Base-by-base conservation (phyloP, 2,888 invertebrate species). In the Marronus borbonicus region DNA sequence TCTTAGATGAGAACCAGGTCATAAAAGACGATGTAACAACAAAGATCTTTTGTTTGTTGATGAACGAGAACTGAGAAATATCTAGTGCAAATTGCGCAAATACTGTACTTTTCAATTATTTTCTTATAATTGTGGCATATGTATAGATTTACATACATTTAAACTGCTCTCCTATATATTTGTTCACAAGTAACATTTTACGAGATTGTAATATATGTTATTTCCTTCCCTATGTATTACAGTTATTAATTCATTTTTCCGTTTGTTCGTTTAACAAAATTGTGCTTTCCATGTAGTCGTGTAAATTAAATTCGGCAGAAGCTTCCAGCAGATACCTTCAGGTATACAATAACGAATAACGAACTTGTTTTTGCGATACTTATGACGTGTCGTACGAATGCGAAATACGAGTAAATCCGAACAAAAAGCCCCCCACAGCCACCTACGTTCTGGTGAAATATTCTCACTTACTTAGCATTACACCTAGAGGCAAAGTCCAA, bases 401-500 rank as follows among this genome's bases (percentile, higher is more conserved):
- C 68, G 49, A 49, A 68, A 50, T 28, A 28, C 50, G 65, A 7
- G 24, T 17, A 24, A 68, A 49, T 68, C 24, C 28, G 68, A 68
- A 68, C 68, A 50, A 68, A 68, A 68, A 68, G 28, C 24, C 50
- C 50, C 14, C 28, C 50, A 49, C 24, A 31, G 10, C 66, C 49
- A 20, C 31, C 62, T 31, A 62, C 62, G 62, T 62, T 62, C 31
- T 14, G 24, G 62, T 68, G 68, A 68, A 68, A 60, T 74, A 60
- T 74, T 70, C 64, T 60, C 64, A 77, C 62, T 70, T 75, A 65
- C 78, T 78, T 76, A 78, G 79, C 75, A 78, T 80, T 81, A 80
- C 80, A 79, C 81, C 81, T 81, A 79, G 80, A 80, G 82, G 81
- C 82, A 79, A 80, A 82, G 81, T 82, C 84, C 85, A 85, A 85